phyloP scores from a whole-genome alignment of 2,888 invertebrate genomes.

The Tholera decimalis region DNA sequence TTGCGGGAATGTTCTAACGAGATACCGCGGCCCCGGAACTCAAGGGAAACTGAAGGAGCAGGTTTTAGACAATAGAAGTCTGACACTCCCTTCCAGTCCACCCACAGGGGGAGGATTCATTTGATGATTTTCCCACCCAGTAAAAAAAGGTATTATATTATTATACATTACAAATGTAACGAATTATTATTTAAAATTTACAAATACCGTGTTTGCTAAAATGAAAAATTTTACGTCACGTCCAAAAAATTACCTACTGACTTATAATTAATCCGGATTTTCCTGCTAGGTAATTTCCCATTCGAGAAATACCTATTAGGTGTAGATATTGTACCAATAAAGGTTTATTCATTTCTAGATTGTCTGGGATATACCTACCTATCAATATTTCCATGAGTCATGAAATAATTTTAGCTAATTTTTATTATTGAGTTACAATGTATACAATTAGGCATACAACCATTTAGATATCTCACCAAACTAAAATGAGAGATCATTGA shows the following conservation, averaged over 20 bases:
- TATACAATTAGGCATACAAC: not conserved
- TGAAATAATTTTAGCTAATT: not conserved
- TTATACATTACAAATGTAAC: no score
- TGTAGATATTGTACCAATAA: slow-evolving; percentile 8
- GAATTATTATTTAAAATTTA: no score
- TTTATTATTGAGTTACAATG: slow-evolving; percentile 3
- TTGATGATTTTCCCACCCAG: no score
- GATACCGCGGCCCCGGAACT: no score
- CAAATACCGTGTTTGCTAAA: no score
- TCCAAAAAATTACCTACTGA: not conserved
- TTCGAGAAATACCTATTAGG: slow-evolving; percentile 3
- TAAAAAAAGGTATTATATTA: no score
- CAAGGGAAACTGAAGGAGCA: no score
- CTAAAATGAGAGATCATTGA: slow-evolving; percentile 1
- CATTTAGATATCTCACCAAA: not conserved
- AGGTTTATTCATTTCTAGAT: slow-evolving; percentile 4
- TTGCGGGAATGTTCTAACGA: no score
- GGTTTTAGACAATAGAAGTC: no score
- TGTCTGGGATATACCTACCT: slow-evolving; percentile 3
- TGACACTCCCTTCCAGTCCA: no score
- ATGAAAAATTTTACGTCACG: slow-evolving; percentile 28
- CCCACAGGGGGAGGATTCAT: no score
- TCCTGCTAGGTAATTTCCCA: slow-evolving; percentile 54
- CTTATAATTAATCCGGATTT: slow-evolving; percentile 40
- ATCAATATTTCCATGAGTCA: slow-evolving; percentile 19